Base-by-base conservation (phyloP, 2,797 vertebrate genomes). In the Phoebastria nigripes region DNA sequence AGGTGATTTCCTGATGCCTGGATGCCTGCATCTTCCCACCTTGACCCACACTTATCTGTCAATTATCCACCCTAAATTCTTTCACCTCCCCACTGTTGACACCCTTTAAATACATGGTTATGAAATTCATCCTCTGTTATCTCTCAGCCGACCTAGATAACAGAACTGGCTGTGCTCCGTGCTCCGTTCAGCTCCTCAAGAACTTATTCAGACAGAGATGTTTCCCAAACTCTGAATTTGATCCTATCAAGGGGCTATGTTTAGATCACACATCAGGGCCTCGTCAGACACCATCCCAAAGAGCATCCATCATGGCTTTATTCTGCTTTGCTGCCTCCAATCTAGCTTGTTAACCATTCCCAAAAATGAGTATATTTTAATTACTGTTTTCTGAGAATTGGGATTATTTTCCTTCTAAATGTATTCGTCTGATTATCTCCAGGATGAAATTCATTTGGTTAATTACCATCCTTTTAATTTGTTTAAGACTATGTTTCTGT, bases 391-490 rank as follows among this genome's bases (percentile, higher is more conserved):
- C 93, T 96, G 96, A 96, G 96, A 97, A 96, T 93, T 95, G 96
- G 93, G 96, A 97, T 97, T 96, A 94, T 97, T 96, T 97, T 95
- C 93, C 76, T 85, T 51, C 96, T 91, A 92, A 95, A 90, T 94
- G 93, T 85, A 95, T 89, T 97, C 90, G 5, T 90, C 95, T 97
- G 95, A 96, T 97, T 96, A 95, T 95, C 95, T 96, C 95, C 90
- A 95, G 87, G 92, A 96, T 93, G 96, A 95, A 96, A 96, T 96
- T 97, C 94, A 93, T 96, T 97, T 96, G 82, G 94, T 89, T 97
- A 96, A 97, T 97, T 96, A 96, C 96, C 93, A 93, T 91, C 84
- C 92, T 97, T 97, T 97, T 94, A 97, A 97, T 97, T 96, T 97
- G 96, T 97, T 91, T 96, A 96, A 96, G 94, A 86, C 89, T 83